Evolutionary conservation across 2,888 invertebrate genomes (phyloP), one percentile per base, ranked within the genome.

Genomic region (Nysson spinosus): DNA sequence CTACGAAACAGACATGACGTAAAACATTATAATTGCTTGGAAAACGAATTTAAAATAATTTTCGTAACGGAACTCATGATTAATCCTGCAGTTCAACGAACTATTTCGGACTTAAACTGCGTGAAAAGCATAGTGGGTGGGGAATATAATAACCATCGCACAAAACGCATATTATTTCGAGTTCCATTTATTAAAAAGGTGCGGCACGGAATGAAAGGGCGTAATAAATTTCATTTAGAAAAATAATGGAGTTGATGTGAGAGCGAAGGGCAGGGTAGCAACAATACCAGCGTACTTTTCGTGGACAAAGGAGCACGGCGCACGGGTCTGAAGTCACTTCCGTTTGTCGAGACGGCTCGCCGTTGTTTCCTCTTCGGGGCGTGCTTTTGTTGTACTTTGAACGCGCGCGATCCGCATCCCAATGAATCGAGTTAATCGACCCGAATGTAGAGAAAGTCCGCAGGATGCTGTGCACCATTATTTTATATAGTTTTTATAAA

Each of bases 301-400:
- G 40, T 60, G 56, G 56, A 70, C 61, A 68, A 61, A 73, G 57
- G 46, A 26, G 20, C 46, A 37, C 37, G 40, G 32, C 46, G 42
- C 55, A 34, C 37, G 44, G 30, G 52, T 56, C 74, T 52, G 60
- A 17, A 60, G 71, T 51, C 57, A 65, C 69, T 74, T 74, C 74
- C 74, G 74, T 50, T 57, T 35, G 74, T 69, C 74, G 66, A 71
- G 74, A 74, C 74, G 37, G 50, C 42, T 26, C 54, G 52, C 46
- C 69, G 72, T 54, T 62, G 70, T 65, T 70, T 64, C 74, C 74
- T 70, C 64, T 40, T 54, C 39, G 44, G 16, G 64, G 42, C 42
- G 68, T 16, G 69, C 56, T 69, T 60, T 60, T 67, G 69, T 69
- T 50, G 52, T 51, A 43, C 42, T 37, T 14, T 20, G 32, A 39